A percentile compares a stretch with the other conserved stretches of the same genome.
Conservation (phyloP, 2,797 vertebrate genomes). For the Discoglossus pictus region DNA sequence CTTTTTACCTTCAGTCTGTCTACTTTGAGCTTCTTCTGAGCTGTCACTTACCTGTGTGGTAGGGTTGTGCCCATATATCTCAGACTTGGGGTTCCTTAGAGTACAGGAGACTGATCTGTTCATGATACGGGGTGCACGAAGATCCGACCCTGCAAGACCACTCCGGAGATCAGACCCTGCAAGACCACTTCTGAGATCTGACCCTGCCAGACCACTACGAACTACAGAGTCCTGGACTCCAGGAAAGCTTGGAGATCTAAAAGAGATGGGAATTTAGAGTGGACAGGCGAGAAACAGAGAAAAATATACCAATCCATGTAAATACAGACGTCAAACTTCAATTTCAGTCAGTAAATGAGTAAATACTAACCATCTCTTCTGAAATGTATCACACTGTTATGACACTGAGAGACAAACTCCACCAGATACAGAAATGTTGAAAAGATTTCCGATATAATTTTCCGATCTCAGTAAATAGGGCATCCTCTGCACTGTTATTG, state of each 20-base stretch:
- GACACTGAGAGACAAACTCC: no score
- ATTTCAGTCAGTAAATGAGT: no score
- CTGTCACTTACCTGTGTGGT: constrained; percentile 92
- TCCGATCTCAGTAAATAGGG: no score
- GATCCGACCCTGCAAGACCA: constrained; percentile 88
- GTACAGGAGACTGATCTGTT: constrained; percentile 95
- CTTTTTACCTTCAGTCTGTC: no score
- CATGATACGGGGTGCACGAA: constrained; percentile 90
- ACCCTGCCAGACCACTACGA: constrained; percentile 90
- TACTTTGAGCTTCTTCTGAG: no score
- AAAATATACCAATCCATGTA: no score
- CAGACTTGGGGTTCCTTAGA: constrained; percentile 94
- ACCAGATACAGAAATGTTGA: no score
- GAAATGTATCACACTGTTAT: no score
- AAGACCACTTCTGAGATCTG: constrained; percentile 71
- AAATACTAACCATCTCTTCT: no score
- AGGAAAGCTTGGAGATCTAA: constrained; percentile 94
- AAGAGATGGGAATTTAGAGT: constrained; percentile 25
- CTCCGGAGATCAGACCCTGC: constrained; percentile 90
- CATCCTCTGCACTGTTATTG: no score
- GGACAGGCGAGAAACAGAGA: constrained; percentile 8
- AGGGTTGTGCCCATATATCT: constrained; percentile 89
- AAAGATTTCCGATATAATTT: no score
- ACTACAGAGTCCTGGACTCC: constrained; percentile 94
- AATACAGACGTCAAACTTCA: no score